Percentiles rank a stretch among this genome's conserved stretches.
These are phyloP conservation scores for Zaprionus nigranus DNA, from an alignment of 1,140 invertebrate species.

Conservation along the genomic window DNA sequence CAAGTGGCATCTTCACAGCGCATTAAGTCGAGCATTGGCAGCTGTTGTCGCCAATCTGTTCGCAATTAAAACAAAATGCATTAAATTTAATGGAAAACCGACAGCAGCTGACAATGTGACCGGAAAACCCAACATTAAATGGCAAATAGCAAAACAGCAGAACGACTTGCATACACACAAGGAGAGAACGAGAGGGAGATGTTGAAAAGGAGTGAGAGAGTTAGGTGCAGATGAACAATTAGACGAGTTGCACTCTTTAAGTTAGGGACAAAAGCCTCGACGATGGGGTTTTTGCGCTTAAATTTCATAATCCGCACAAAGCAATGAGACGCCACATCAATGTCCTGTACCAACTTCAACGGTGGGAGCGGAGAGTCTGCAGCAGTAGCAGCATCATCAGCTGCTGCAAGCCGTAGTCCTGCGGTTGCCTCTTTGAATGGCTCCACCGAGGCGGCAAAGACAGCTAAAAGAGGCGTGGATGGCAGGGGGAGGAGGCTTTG, in stretches of 20 bases:
- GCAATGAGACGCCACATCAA: slow-evolving; percentile 54
- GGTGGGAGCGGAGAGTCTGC: background rate
- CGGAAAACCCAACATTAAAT: slow-evolving; percentile 77
- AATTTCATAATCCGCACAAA: slow-evolving; percentile 80
- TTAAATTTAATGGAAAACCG: slow-evolving; percentile 68
- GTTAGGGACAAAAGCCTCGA: slow-evolving; percentile 35
- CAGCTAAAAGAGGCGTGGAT: slow-evolving; percentile 27
- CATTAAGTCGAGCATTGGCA: slow-evolving; percentile 25
- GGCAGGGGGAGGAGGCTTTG: background rate
- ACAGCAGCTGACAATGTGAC: slow-evolving; percentile 29
- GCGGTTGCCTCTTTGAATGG: slow-evolving; percentile 54
- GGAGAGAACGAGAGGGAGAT: background rate
- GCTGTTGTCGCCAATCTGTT: slow-evolving; percentile 32
- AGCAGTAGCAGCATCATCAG: slow-evolving; percentile 1
- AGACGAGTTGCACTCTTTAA: slow-evolving; percentile 41
- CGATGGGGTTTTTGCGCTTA: slow-evolving; percentile 71
- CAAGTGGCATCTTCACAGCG: slow-evolving; percentile 1
- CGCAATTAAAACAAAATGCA: slow-evolving; percentile 60
- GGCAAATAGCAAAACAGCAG: slow-evolving; percentile 54
- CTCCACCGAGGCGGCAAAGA: slow-evolving; percentile 70
- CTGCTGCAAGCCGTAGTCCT: slow-evolving; percentile 15
- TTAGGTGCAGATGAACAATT: slow-evolving; percentile 20
- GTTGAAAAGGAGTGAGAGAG: background rate
- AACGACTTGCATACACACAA: slow-evolving; percentile 4
- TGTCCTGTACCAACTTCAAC: slow-evolving; percentile 21